Evolutionary conservation across 1,140 invertebrate genomes (phyloP).

Genomic region (Colletes gigas): DNA sequence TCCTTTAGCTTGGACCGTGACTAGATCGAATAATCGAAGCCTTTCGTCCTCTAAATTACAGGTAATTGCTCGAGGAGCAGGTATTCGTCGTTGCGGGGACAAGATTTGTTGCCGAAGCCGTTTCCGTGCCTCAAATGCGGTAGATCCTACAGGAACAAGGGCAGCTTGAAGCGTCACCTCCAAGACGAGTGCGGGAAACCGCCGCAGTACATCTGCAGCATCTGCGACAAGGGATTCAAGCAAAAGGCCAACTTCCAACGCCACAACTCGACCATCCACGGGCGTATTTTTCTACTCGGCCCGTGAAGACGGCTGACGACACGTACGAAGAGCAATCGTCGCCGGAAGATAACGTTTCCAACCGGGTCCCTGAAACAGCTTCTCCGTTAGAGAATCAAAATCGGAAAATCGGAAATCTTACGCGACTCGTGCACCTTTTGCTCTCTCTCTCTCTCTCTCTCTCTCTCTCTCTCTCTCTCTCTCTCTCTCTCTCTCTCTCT

Average conservation of each 20-base stretch:
- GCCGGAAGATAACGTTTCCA: background rate
- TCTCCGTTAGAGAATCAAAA: background rate
- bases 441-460: background rate
- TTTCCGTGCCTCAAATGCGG: slow-evolving; percentile 74
- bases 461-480: background rate
- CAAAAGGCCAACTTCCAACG: slow-evolving; percentile 72
- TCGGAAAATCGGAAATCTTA: background rate
- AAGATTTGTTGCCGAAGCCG: slow-evolving; percentile 45
- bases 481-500: background rate
- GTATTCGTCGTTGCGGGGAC: slow-evolving; percentile 14
- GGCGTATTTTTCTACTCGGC: slow-evolving; percentile 15
- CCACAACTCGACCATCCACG: slow-evolving; percentile 69
- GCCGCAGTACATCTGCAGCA: slow-evolving; percentile 67
- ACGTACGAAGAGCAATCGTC: background rate
- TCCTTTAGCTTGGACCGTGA: background rate
- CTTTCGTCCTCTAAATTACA: slow-evolving; percentile 71
- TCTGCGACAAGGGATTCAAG: slow-evolving; percentile 71
- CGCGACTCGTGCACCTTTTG: background rate
- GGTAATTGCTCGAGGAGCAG: slow-evolving; percentile 34
- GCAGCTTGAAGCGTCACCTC: slow-evolving; percentile 72
- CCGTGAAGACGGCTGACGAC: background rate
- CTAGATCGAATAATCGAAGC: slow-evolving; percentile 54
- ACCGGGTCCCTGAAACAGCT: background rate
- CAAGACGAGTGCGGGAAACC: slow-evolving; percentile 70
- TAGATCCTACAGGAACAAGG: slow-evolving; percentile 78